Base-by-base conservation (phyloP, 2,888 invertebrate genomes). In the Amphimallon solstitiale region DNA sequence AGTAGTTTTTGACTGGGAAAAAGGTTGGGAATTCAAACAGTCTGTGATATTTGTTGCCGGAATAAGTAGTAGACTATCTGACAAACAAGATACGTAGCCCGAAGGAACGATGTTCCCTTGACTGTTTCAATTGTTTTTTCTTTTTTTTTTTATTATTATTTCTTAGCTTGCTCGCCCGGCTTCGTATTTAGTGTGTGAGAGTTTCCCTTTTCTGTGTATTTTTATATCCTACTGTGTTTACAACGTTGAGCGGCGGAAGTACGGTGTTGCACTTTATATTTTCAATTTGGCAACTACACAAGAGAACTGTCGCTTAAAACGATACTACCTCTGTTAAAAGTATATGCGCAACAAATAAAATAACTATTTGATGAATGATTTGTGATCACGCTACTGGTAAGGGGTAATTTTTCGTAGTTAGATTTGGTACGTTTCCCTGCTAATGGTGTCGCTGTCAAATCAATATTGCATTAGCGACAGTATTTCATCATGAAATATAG, bases 231-330 rank as follows among this genome's bases (percentile, higher is more conserved):
- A 34, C 37, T 23, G 61, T 49, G 59, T 60, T 19, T 59, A 19
- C 52, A 21, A 3, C 51, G 37, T 37, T 46, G 51, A 64, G 63
- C 72, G 72, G 63, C 72, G 72, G 72, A 72, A 72, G 71, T 70
- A 72, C 70, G 72, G 70, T 67, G 70, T 54, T 71, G 70, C 72
- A 72, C 72, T 72, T 71, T 71, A 66, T 68, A 68, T 59, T 63
- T 54, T 49, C 61, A 49, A 52, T 63, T 63, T 66, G 66, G 60
- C 52, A 52, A 66, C 56, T 52, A 35, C 45, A 63, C 43, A 23
- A 34, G 52, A 12, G 56, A 29, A 15, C 29, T 1, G 14, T 15
- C 10, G 34, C 29, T 3, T 5, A 29, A 23, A 43, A 59, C 43
- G 56, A 43, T 43, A 45, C 23, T 34, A 59, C 23, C 29, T 10